Evolutionary conservation across 2,797 vertebrate species (phyloP), one percentile per base, ranked within the genome.

Genomic region (Onychomys leucogaster): DNA sequence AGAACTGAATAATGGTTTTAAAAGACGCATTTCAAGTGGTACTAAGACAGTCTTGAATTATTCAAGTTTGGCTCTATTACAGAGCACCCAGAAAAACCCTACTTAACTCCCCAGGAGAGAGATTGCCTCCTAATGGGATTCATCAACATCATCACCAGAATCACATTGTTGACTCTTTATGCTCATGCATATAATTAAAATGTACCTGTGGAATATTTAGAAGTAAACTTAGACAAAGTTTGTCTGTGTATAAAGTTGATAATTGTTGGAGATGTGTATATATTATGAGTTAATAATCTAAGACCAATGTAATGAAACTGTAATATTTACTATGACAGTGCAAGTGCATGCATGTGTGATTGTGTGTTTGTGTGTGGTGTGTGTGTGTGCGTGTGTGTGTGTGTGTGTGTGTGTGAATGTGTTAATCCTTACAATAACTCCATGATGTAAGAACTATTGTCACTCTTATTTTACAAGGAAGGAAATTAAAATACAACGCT

Each of bases 1-100:
- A 90, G 63, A 92, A 81, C 32, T 59, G 41, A 96, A 89, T 82
- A 75, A 94, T 97, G 25, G 63, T 82, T 96, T 91, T 92, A 34
- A 78, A 96, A 97, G 49, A 85, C 75, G 43, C 73, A 85, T 94
- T 95, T 92, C 83, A 97, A 92, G 87, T 89, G 75, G 65, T 85
- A 21, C 63, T 96, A 91, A 65, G 37, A 95, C 25, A n/a, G 19
- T 88, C 87, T 95, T 97, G 91, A 96, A 92, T 97, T 96, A 96
- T 96, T 94, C 37, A 83, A 65, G 77, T 67, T 82, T 93, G 71
- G n/a, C 82, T 90, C 67, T 88, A 82, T n/a, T 17, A 34, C 55
- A 63, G 69, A 92, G 25, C 41, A 91, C 55, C 80, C 37, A 90
- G 80, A 84, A 73, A 91, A 91, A 71, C 67, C 57, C 76, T 86